phyloP scores from a whole-genome alignment of 2,888 invertebrate species.

The Dione juno region DNA sequence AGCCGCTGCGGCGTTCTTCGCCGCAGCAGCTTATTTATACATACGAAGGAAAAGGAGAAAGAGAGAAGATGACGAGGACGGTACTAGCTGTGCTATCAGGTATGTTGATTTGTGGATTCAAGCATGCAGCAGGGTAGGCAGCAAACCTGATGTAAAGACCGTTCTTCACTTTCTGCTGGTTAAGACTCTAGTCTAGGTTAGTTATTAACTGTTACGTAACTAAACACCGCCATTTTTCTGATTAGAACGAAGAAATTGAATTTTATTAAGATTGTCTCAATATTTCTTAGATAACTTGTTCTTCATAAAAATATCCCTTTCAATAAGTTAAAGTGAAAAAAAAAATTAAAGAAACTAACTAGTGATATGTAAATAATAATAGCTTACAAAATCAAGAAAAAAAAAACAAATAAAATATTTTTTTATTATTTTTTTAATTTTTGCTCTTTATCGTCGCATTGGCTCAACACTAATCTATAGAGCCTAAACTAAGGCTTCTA shows the following conservation, averaged over 20 bases:
- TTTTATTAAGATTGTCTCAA: too few relatives aligned
- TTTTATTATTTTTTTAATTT: too few relatives aligned
- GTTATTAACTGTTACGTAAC: too few relatives aligned
- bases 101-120: slow-evolving; percentile 21
- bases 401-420: too few relatives aligned
- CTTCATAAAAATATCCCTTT: too few relatives aligned
- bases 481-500: not conserved
- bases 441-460: not conserved
- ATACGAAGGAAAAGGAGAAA: slow-evolving; percentile 83
- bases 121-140: not conserved
- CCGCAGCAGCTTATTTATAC: slow-evolving; percentile 82
- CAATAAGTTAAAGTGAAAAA: too few relatives aligned
- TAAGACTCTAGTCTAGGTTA: too few relatives aligned
- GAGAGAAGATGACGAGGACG: slow-evolving; percentile 82
- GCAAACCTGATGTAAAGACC: not conserved
- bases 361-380: too few relatives aligned
- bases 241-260: not conserved
- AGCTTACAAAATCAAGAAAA: too few relatives aligned
- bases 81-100: slow-evolving; percentile 80
- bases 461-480: not conserved
- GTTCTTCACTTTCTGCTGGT: not conserved
- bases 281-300: too few relatives aligned
- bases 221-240: not conserved
- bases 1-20: slow-evolving; percentile 83
- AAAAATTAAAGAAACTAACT: too few relatives aligned